Base-by-base conservation (phyloP, 2,113 vertebrate genomes). In the Lepisosteus osseus region DNA sequence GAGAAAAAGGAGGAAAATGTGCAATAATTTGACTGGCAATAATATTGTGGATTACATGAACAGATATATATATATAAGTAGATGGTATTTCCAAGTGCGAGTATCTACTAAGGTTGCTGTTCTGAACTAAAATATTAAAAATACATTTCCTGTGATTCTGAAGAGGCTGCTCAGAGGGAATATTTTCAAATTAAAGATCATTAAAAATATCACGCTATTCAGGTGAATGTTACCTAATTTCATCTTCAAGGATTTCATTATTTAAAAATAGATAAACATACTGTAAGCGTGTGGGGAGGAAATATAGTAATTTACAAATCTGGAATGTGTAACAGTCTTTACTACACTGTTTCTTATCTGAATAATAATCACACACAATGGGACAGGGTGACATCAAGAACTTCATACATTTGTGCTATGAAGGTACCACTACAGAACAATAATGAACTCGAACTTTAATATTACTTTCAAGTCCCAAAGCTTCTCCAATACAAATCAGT, bases 241-340 rank as follows among this genome's bases (percentile, higher is more conserved):
- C 47, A 51, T 51, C 47, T 9, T 5, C 47, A 2, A 51, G 47
- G 9, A 5, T 6, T 6, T 9, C 5, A 1, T 51, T 51, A 2
- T 51, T 51, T 51, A 51, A 5, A 29, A 29, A 29, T 17, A 17
- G 15, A 17, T 29, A 29, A 29, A 29, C 29, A 29, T 29, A 74
- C 76, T 72, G 72, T 65, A 62, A 68, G 75, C 61, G 74, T 83
- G 67, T 79, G 80, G 82, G 77, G 74, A 68, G 66, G 72, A 75
- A 79, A 65, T 72, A 75, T 75, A 80, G 81, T 82, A 81, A 69
- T 79, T 29, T 51, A 51, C 9, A 9, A 51, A 51, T 51, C 9
- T 5, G 9, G 9, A 51, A 51, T 9, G 9, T 5, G 47, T 51
- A 51, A 51, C 47, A 51, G 47, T 6, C 5, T 51, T 6, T 51